Percentiles rank a stretch among this genome's conserved stretches.
phyloP scores from a whole-genome alignment of 2,888 invertebrate species.

The Gortyna flavago region DNA sequence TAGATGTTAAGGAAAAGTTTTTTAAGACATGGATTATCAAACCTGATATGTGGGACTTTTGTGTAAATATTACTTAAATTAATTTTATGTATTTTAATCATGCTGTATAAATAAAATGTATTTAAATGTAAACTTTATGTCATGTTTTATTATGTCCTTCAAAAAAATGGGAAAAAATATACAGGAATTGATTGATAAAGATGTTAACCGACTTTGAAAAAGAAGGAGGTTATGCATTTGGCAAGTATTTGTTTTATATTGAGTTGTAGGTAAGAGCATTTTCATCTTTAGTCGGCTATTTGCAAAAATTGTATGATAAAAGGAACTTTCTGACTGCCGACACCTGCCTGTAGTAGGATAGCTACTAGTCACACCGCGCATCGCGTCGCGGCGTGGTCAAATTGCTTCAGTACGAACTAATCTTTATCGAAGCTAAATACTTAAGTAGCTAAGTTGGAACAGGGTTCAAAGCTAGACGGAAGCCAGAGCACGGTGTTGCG shows the following conservation, averaged over 20 bases:
- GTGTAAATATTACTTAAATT: conserved; percentile 66
- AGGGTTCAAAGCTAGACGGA: too few relatives aligned
- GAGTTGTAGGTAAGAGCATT: too few relatives aligned
- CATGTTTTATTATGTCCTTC: neutral
- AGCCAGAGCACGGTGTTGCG: too few relatives aligned
- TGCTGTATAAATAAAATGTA: neutral
- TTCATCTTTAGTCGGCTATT: neutral
- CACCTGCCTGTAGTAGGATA: too few relatives aligned
- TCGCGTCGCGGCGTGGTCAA: too few relatives aligned
- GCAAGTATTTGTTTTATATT: neutral
- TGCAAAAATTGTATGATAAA: neutral
- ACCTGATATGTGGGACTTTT: conserved; percentile 87
- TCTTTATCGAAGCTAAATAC: neutral
- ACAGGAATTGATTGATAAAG: neutral
- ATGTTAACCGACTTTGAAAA: conserved; percentile 2
- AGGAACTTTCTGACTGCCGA: too few relatives aligned
- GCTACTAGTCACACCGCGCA: too few relatives aligned
- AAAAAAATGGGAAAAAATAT: neutral
- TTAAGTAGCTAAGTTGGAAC: too few relatives aligned
- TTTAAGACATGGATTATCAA: conserved; percentile 90
- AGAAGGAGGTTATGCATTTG: neutral
- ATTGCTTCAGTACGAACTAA: neutral
- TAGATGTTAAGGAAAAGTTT: conserved; percentile 81
- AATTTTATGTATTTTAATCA: neutral
- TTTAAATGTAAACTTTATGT: neutral